Evolutionary conservation across 2,888 invertebrate species (phyloP), one percentile per base, ranked within the genome.

Genomic region (Rutpela maculata): DNA sequence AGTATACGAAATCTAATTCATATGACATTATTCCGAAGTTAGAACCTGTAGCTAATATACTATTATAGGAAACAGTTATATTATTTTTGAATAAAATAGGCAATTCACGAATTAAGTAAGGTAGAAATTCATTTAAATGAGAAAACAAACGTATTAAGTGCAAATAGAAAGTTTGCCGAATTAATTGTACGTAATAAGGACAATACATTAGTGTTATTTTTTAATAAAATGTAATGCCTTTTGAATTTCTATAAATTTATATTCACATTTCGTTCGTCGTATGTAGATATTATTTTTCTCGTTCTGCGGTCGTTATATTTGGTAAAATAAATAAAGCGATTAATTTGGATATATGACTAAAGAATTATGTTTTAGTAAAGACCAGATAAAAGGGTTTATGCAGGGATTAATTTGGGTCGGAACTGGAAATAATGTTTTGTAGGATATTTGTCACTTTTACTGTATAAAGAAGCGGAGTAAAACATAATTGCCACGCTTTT

Each of bases 301-400:
- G 12, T 10, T 19, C 22, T 9, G 11, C 22, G 5, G 59, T 19
- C 11, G 18, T 10, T 55, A 17, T 55, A 4, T 31, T 31, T 19
- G 38, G 17, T 35, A 63, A 65, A 65, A n/a, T 15, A 65, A 65
- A 43, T 43, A 26, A 35, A 65, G 17, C 65, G 38, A 10, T 38
- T 65, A 65, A 65, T 38, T 17, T 17, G 65, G 65, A 65, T 65
- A 65, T 65, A 35, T 19, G 65, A 19, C 43, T 19, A 26, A 65
- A 43, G 35, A 38, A 65, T 65, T 31, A 57, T n/a, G 69, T 69
- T 69, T 55, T 12, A 18, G 57, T 19, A 69, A 59, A 69, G 17
- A 17, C 57, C 57, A 69, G 69, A 69, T 69, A 69, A 69, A 69
- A 56, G 69, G 69, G 59, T 69, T 69, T 69, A 69, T 19, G 7